phyloP scores from a whole-genome alignment of 1,140 invertebrate species.

The Trachymyrmex cornetzi region DNA sequence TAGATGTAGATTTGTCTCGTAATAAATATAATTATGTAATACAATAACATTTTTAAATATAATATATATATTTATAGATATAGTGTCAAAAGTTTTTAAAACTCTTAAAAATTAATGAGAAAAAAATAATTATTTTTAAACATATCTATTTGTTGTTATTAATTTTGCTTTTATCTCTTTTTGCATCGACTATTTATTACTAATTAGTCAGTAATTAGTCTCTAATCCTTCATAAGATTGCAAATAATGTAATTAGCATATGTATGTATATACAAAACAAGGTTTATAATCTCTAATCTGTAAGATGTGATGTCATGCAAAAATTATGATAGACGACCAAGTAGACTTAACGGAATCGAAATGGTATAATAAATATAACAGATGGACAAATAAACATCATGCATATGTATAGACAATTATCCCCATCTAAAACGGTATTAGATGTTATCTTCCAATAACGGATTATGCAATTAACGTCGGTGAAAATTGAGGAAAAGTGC shows the following conservation, averaged over 20 bases:
- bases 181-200: not conserved
- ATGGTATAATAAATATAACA: constrained; percentile 15
- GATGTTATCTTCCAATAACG: constrained; percentile 26
- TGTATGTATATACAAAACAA: not conserved
- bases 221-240: not conserved
- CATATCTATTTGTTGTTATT: not conserved
- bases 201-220: constrained; percentile 2
- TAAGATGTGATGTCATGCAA: not conserved
- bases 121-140: not conserved
- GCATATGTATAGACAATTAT: constrained; percentile 16
- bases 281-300: not conserved
- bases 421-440: not conserved
- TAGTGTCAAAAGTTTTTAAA: not conserved
- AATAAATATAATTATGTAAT: not conserved
- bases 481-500: constrained; percentile 38
- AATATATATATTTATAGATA: not conserved
- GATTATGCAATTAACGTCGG: not conserved
- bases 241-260: not conserved
- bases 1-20: not conserved
- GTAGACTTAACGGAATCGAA: constrained; percentile 20
- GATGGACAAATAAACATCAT: constrained; percentile 19
- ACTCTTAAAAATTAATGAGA: not conserved
- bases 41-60: not conserved
- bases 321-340: constrained; percentile 17
- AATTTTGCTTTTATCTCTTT: not conserved